Conservation (phyloP, 2,888 invertebrate genomes). For the Acleris literana region DNA sequence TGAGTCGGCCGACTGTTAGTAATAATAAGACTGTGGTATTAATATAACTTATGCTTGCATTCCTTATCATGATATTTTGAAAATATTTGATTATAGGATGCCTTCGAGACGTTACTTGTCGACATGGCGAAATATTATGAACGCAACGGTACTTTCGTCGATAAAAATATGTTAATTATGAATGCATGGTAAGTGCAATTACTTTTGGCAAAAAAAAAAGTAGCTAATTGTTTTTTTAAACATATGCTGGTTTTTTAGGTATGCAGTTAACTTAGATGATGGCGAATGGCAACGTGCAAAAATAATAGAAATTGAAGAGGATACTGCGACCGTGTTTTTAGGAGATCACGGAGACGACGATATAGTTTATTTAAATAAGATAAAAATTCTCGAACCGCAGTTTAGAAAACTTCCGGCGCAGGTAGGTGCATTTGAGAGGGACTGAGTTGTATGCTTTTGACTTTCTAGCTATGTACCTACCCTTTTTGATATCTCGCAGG, state of each 20-base stretch:
- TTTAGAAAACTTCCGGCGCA: conserved; percentile 88
- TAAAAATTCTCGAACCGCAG: conserved; percentile 85
- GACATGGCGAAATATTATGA: conserved; percentile 79
- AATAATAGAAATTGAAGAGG: conserved; percentile 78
- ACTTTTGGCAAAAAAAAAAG: too few species aligned
- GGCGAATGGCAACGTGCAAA: conserved; percentile 83
- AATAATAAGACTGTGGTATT: too few species aligned
- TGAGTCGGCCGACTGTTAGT: too few species aligned
- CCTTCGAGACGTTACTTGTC: conserved; percentile 75
- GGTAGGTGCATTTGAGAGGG: conserved; percentile 58
- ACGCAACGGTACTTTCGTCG: conserved; percentile 67
- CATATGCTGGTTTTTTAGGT: conserved; percentile 52
- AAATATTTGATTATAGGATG: conserved; percentile 57
- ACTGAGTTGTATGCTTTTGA: too few species aligned
- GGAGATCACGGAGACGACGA: conserved; percentile 91
- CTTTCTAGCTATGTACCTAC: too few species aligned
- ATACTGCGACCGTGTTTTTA: conserved; percentile 84
- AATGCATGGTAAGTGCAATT: conserved; percentile 68
- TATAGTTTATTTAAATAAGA: conserved; percentile 73
- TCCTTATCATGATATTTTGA: neutral
- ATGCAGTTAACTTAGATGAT: conserved; percentile 72
- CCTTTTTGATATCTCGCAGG: too few species aligned
- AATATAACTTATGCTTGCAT: conserved; percentile 11
- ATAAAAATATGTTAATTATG: conserved; percentile 70
- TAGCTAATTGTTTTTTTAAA: too few species aligned